Percentiles rank a stretch among this genome's conserved stretches.
Evolutionary conservation across 35 echinoderm and acorn worm species (phyloP).

Genomic region (Ophiothrix spiculata): DNA sequence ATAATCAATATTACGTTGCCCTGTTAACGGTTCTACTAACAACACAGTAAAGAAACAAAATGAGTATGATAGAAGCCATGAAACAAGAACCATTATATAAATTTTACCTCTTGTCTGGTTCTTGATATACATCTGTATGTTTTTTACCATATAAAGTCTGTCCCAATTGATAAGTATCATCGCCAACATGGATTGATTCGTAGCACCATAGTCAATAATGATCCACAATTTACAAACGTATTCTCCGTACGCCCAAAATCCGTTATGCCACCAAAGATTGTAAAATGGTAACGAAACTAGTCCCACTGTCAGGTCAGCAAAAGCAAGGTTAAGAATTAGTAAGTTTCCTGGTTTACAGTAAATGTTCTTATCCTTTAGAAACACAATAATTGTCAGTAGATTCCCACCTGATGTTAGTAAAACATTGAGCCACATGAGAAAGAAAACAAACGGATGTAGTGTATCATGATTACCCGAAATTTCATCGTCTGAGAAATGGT

Average conservation of each 20-base stretch:
- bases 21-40: background rate
- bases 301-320: slow-evolving; percentile 48
- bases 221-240: slow-evolving; percentile 34
- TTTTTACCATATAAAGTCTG: slow-evolving; percentile 50
- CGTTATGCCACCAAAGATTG: slow-evolving; percentile 13
- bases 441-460: background rate
- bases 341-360: slow-evolving; percentile 43
- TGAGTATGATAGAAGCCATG: slow-evolving; percentile 11
- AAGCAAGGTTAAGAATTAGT: slow-evolving; percentile 40
- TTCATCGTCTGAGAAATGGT: no score
- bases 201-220: slow-evolving; percentile 35
- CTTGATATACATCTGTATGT: slow-evolving; percentile 11
- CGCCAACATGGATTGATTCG: background rate
- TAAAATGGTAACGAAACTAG: slow-evolving; percentile 30
- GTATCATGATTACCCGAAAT: no score
- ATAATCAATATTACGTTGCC: background rate
- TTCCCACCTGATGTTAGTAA: slow-evolving; percentile 27
- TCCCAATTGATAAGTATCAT: slow-evolving; percentile 61
- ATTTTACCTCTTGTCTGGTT: slow-evolving; percentile 24
- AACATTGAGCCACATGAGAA: background rate
- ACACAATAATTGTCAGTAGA: slow-evolving; percentile 29
- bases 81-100: background rate
- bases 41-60: slow-evolving; percentile 11
- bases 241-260: slow-evolving; percentile 33
- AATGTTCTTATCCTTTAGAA: slow-evolving; percentile 26